phyloP scores from a whole-genome alignment of 2,797 vertebrate species.

The Alcedo atthis region DNA sequence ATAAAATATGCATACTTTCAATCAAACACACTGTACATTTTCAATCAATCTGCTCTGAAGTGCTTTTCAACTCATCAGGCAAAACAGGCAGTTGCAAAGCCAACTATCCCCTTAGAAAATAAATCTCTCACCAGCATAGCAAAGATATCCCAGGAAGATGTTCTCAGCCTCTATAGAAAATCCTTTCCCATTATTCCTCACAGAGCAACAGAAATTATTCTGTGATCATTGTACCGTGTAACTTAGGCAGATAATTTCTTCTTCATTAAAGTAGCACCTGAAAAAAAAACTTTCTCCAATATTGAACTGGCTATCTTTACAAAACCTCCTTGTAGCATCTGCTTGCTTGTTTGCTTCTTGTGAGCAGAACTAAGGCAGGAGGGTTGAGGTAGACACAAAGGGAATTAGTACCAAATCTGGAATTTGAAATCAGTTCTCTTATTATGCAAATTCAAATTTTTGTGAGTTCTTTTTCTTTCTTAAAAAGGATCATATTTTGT shows the following conservation, averaged over 20 bases:
- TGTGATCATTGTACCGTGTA: not conserved
- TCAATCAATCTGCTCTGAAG: not conserved
- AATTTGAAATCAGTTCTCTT: not conserved
- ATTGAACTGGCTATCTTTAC: not conserved
- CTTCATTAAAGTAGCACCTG: not conserved
- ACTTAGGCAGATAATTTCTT: not conserved
- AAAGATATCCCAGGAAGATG: not conserved
- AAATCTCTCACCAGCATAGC: not conserved
- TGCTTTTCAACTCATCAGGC: not conserved
- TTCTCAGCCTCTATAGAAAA: not conserved
- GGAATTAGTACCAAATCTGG: not conserved
- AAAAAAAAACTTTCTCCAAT: not conserved
- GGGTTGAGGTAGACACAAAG: not conserved
- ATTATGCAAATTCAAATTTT: not conserved
- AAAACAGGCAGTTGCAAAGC: not conserved
- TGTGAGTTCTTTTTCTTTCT: not conserved
- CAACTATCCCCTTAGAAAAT: not conserved
- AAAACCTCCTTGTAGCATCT: not conserved
- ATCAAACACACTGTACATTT: not conserved
- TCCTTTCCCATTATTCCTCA: not conserved
- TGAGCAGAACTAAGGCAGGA: not conserved
- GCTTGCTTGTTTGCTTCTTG: not conserved
- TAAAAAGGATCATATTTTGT: not conserved
- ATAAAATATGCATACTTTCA: slow-evolving; percentile 4
- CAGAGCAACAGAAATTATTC: not conserved